Conservation (phyloP, 2,113 vertebrate species). For the Pedetes capensis region DNA sequence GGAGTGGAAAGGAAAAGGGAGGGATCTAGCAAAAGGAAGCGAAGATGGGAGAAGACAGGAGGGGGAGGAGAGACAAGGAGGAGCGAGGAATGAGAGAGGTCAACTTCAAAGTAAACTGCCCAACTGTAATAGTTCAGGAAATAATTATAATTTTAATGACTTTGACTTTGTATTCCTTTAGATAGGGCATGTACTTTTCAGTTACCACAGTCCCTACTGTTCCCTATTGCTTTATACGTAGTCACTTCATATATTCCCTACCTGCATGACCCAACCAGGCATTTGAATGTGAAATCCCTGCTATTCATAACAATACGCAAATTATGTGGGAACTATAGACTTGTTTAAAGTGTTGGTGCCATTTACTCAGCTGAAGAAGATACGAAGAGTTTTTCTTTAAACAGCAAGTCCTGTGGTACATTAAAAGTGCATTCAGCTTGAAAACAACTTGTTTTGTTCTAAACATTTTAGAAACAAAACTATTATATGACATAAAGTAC, state of each 20-base stretch:
- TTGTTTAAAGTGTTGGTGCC: constrained; percentile 22
- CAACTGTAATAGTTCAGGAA: too few species aligned
- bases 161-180: background rate
- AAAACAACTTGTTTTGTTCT: background rate
- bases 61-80: too few species aligned
- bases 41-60: too few species aligned
- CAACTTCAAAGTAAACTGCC: too few species aligned
- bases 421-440: background rate
- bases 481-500: background rate
- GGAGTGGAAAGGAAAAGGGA: too few species aligned
- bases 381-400: constrained; percentile 28
- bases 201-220: background rate
- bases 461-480: constrained; percentile 25
- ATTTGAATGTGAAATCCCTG: constrained; percentile 39
- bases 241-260: background rate
- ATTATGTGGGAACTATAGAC: background rate
- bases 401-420: background rate
- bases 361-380: constrained; percentile 36
- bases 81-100: too few species aligned
- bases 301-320: constrained; percentile 18
- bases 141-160: background rate
- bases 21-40: too few species aligned
- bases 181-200: background rate
- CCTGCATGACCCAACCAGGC: background rate
- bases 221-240: background rate